These are phyloP conservation scores for Ciconia nigra DNA, from an alignment of 2,797 vertebrate species.

Conservation along the genomic window DNA sequence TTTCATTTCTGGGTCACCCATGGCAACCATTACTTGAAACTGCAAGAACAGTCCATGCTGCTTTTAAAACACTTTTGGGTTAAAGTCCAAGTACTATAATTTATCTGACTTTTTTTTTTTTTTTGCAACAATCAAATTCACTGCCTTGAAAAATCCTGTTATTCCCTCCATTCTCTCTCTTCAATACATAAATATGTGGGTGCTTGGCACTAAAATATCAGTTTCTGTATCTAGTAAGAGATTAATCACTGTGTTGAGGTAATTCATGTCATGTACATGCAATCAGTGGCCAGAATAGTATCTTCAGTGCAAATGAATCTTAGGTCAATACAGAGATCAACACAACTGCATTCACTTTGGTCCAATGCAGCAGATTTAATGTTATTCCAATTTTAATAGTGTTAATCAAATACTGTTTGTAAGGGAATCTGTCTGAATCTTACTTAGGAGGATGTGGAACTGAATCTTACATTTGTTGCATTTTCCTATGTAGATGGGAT, in stretches of 20 bases:
- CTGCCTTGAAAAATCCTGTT: background rate
- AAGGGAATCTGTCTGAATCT: background rate
- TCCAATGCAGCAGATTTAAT: background rate
- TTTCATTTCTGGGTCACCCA: constrained; percentile 74
- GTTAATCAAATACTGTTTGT: background rate
- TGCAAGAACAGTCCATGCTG: background rate
- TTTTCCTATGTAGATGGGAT: background rate
- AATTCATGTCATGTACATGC: background rate
- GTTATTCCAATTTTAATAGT: background rate
- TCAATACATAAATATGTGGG: background rate
- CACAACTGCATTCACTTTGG: background rate
- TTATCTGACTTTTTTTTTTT: background rate
- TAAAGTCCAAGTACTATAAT: constrained; percentile 40
- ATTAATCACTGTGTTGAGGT: background rate
- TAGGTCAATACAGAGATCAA: background rate
- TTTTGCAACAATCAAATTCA: background rate
- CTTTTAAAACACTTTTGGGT: constrained; percentile 39
- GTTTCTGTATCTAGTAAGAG: background rate
- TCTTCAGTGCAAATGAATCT: background rate
- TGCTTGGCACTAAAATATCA: background rate
- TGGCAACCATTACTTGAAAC: constrained; percentile 70
- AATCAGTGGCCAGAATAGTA: background rate
- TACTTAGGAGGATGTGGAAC: background rate
- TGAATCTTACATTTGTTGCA: background rate
- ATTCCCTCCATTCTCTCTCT: background rate